Percentiles rank a stretch among this genome's conserved stretches.
Conservation (phyloP, 2,888 invertebrate species). For the Sinodicranocentrus sp. region DNA sequence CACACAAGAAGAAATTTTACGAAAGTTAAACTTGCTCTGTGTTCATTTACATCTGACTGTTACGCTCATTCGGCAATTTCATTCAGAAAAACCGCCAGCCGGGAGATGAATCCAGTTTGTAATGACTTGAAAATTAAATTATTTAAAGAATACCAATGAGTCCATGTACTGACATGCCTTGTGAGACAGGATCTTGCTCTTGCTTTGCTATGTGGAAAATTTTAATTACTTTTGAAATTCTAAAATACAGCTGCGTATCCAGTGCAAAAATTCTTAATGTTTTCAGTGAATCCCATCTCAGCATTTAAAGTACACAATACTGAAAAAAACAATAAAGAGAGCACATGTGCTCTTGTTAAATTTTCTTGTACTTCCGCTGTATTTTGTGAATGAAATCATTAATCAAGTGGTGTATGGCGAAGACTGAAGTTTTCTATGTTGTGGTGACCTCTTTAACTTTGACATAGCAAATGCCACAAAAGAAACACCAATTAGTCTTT, state of each 20-base stretch:
- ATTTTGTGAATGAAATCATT: conserved; percentile 39
- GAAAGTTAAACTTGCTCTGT: too few relatives aligned
- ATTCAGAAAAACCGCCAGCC: background rate
- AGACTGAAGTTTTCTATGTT: conserved; percentile 26
- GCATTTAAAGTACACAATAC: too few relatives aligned
- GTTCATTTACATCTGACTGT: too few relatives aligned
- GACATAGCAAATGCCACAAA: conserved; percentile 51
- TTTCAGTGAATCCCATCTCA: too few relatives aligned
- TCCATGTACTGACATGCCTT: too few relatives aligned
- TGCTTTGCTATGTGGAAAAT: conserved; percentile 22
- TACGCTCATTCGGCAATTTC: background rate
- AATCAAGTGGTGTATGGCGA: background rate
- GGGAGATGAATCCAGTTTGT: too few relatives aligned
- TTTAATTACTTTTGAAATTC: conserved; percentile 26
- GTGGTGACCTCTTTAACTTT: conserved; percentile 62
- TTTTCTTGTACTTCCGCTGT: background rate
- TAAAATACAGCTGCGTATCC: background rate
- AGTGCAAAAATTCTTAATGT: too few relatives aligned
- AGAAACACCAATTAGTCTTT: conserved; percentile 30
- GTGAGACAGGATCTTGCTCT: conserved; percentile 14
- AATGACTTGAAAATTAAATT: too few relatives aligned
- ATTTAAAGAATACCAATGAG: background rate
- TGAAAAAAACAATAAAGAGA: too few relatives aligned
- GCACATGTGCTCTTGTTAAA: background rate
- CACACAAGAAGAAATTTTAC: too few relatives aligned